Percentiles rank a stretch among this genome's conserved stretches.
phyloP scores from a whole-genome alignment of 2,113 vertebrate genomes.

The Arothron firmamentum region DNA sequence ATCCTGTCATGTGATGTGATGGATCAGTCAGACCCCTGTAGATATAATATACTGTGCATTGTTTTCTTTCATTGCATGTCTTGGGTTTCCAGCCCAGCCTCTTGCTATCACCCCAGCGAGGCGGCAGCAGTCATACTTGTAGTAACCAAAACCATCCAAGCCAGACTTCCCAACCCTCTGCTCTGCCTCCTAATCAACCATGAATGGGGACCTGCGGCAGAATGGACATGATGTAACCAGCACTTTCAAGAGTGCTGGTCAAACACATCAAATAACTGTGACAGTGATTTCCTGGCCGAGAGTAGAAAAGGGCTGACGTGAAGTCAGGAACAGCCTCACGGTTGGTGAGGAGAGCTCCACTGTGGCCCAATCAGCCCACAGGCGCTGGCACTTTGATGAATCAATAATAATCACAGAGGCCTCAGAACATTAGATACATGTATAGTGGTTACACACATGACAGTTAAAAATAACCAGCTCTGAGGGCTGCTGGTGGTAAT shows the following conservation, averaged over 20 bases:
- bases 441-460: conserved; percentile 8
- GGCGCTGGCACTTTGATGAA: conserved; percentile 34
- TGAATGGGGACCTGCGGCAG: conserved; percentile 49
- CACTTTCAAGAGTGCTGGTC: conserved; percentile 38
- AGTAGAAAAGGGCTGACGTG: conserved; percentile 35
- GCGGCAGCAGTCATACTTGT: conserved; percentile 51
- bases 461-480: conserved; percentile 38
- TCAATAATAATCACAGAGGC: conserved; percentile 37
- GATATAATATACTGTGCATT: neutral
- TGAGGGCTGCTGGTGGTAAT: neutral
- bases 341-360: conserved; percentile 13
- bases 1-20: too few relatives aligned
- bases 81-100: conserved; percentile 32
- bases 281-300: conserved; percentile 32
- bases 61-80: conserved; percentile 32
- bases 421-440: conserved; percentile 27
- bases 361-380: conserved; percentile 38
- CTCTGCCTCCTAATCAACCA: conserved; percentile 55
- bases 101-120: conserved; percentile 38
- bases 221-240: conserved; percentile 42
- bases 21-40: too few relatives aligned
- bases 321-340: conserved; percentile 45
- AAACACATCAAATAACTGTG: conserved; percentile 46
- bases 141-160: conserved; percentile 53
- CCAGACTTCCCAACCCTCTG: conserved; percentile 50